These are phyloP conservation scores for Pachycephus smyrnensis DNA, from an alignment of 2,888 invertebrate species.

Conservation along the genomic window DNA sequence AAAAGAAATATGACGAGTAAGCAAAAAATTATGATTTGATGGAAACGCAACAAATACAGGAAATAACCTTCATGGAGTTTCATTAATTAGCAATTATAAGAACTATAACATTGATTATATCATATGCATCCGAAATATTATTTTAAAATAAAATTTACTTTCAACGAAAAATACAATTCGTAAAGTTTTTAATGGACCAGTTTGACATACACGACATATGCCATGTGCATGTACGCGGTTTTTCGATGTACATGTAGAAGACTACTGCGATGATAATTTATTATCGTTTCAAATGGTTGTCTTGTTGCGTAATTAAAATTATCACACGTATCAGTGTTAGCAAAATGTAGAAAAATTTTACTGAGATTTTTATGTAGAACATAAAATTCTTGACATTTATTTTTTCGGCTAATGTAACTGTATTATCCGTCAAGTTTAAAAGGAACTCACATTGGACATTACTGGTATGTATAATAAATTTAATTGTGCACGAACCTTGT, in stretches of 20 bases:
- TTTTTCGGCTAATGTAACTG: background rate
- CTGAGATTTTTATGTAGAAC: too few relatives aligned
- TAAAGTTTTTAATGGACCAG: background rate
- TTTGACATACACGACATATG: background rate
- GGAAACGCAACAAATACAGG: too few relatives aligned
- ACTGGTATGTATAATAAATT: slow-evolving; percentile 35
- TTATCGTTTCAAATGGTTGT: too few relatives aligned
- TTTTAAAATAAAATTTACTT: background rate
- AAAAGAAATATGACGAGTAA: background rate
- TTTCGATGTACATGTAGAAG: too few relatives aligned
- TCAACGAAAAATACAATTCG: background rate
- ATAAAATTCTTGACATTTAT: background rate
- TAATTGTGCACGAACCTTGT: too few relatives aligned
- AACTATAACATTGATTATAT: background rate
- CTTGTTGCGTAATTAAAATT: too few relatives aligned
- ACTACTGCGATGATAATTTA: background rate
- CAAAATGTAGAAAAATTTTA: too few relatives aligned
- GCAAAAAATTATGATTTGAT: background rate
- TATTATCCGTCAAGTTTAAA: background rate
- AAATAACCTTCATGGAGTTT: too few relatives aligned
- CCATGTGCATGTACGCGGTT: too few relatives aligned
- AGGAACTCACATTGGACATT: background rate
- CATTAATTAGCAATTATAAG: background rate
- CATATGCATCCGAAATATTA: background rate
- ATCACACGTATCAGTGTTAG: too few relatives aligned